These are phyloP conservation scores for Momotus momota DNA, from an alignment of 2,797 vertebrate genomes.

Conservation along the genomic window DNA sequence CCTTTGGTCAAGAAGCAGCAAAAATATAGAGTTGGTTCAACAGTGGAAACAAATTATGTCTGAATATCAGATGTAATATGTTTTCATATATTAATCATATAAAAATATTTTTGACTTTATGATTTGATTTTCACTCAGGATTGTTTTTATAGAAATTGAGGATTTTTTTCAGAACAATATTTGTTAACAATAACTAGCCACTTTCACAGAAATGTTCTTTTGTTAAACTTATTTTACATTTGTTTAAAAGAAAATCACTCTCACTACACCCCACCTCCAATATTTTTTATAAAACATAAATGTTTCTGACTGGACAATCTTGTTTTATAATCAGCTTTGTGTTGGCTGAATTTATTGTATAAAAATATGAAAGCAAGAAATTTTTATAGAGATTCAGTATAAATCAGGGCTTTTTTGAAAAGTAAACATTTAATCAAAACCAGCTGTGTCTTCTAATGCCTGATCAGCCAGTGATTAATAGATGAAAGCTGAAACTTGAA, in stretches of 20 bases:
- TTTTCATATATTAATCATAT: background rate
- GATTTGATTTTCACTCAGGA: background rate
- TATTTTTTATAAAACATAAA: background rate
- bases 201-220: background rate
- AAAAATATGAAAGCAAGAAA: conserved; percentile 1
- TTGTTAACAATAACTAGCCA: background rate
- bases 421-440: background rate
- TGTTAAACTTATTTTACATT: background rate
- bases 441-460: background rate
- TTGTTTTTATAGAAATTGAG: background rate
- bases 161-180: background rate
- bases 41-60: background rate
- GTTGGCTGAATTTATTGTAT: background rate
- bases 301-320: background rate
- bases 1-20: background rate
- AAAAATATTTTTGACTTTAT: background rate
- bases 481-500: background rate
- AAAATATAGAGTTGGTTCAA: background rate
- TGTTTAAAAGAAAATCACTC: background rate
- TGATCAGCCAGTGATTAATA: background rate
- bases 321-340: background rate
- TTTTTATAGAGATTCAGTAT: background rate
- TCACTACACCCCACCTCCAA: fast-evolving
- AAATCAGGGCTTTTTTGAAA: background rate
- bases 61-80: background rate